phyloP scores from a whole-genome alignment of 53 echinoderm and acorn worm species.

The Crossaster papposus region DNA sequence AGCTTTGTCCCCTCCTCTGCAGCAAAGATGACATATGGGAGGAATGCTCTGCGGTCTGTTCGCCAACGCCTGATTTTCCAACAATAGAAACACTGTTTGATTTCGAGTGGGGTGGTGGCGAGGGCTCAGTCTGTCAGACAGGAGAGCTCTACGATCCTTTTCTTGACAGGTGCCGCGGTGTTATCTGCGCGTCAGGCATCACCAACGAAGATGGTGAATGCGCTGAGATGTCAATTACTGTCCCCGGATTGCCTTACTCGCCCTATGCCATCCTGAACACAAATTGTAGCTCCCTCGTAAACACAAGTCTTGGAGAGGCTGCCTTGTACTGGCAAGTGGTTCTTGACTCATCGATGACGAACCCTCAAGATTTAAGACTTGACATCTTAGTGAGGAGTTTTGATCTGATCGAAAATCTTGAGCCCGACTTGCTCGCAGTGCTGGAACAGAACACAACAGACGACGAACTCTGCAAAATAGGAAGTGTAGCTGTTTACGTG shows the following conservation, averaged over 20 bases:
- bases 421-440: neutral
- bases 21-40: neutral
- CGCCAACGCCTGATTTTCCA: neutral
- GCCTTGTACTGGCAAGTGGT: neutral
- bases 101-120: slow-evolving; percentile 43
- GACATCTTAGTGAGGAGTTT: neutral
- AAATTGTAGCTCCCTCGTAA: slow-evolving; percentile 1
- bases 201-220: slow-evolving; percentile 2
- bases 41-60: neutral
- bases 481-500: slow-evolving; percentile 4
- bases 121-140: slow-evolving; percentile 12
- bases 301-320: neutral
- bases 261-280: neutral
- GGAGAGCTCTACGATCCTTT: slow-evolving; percentile 65
- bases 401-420: neutral
- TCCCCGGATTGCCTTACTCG: neutral
- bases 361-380: neutral
- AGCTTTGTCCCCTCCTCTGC: neutral
- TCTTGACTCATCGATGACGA: neutral
- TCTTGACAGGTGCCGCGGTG: slow-evolving; percentile 30
- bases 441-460: neutral
- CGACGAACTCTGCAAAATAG: neutral
- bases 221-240: neutral
- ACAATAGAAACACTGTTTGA: slow-evolving; percentile 55
- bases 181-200: slow-evolving; percentile 23